Percentiles rank a stretch among this genome's conserved stretches.
Evolutionary conservation across 1,140 invertebrate genomes (phyloP).

Genomic region (Nautilus pompilius): DNA sequence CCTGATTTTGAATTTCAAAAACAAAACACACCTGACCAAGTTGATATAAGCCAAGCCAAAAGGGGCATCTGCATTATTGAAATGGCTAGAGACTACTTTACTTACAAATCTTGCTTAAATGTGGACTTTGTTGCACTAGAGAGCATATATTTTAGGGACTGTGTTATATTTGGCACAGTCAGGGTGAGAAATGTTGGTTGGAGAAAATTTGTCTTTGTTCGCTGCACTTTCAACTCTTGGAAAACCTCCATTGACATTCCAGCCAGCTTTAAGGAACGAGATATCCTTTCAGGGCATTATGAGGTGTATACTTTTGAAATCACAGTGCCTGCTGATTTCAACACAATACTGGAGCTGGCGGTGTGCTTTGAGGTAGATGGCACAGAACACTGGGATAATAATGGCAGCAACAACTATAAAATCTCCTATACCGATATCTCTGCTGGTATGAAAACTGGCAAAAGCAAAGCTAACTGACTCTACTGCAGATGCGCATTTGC

Average conservation of each 20-base stretch:
- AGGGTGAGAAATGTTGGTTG: constrained; percentile 23
- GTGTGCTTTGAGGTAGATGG: neutral
- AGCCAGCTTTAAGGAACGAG: constrained; percentile 61
- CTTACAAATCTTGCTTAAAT: no score
- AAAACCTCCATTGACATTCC: constrained; percentile 71
- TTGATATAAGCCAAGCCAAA: no score
- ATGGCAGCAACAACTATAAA: neutral
- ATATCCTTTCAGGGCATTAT: neutral
- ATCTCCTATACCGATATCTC: neutral
- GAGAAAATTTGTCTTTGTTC: constrained; percentile 79
- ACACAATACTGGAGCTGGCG: neutral
- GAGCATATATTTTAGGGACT: constrained; percentile 86
- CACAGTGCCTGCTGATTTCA: neutral
- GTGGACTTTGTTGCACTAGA: no score
- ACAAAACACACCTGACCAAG: no score
- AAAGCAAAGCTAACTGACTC: no score
- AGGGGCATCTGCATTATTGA: no score
- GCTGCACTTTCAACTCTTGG: constrained; percentile 78
- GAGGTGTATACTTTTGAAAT: neutral
- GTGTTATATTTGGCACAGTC: constrained; percentile 75
- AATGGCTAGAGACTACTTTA: no score
- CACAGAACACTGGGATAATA: neutral
- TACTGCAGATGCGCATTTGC: no score
- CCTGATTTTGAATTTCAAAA: no score
- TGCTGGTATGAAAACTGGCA: no score